Evolutionary conservation across 64 coral and sea anemone species (phyloP), one percentile per base, ranked within the genome.

Genomic region (Porites lutea): DNA sequence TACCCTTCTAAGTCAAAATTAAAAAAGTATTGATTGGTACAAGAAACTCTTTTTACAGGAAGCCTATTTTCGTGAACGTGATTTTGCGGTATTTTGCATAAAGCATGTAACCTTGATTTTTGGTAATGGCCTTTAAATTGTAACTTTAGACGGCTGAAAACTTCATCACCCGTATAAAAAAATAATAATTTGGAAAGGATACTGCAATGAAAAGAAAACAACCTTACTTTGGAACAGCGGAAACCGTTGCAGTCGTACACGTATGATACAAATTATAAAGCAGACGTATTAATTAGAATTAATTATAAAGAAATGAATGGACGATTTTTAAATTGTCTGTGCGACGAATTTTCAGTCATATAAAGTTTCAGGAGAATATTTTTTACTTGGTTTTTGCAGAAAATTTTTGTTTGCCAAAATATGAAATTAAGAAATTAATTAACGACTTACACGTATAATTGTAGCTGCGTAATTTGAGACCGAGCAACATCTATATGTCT

Each of bases 391-490:
- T 23, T 71, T 71, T 71, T 71, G 5, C 67, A 71, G 67, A 71
- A 71, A 71, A 71, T 71, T 71, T 71, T 71, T 71, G 21, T 15
- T 71, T 3, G 67, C 19, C 16, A 71, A 22, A 71, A 71, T 71
- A 71, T 71, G 43, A 71, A 71, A 71, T 71, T 71, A 71, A 71
- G 67, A 71, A 71, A 71, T 21, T 71, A 71, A 21, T 71, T 2
- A 71, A 71, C 67, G n/a, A 71, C 67, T 71, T 71, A 37, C 67
- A 71, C 19, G n/a, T 71, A 71, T 71, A 71, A 71, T 71, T 71
- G 67, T 71, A 11, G 67, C 21, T 71, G 67, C n/a, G 67, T 71
- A 37, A 71, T 71, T 71, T 71, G 67, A 71, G 67, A 71, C 22
- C 8, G n/a, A 71, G 67, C 67, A 23, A 71, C 27, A 1, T 37